Conservation (phyloP, 2,113 vertebrate species). For the Tangachromis dhanisi region DNA sequence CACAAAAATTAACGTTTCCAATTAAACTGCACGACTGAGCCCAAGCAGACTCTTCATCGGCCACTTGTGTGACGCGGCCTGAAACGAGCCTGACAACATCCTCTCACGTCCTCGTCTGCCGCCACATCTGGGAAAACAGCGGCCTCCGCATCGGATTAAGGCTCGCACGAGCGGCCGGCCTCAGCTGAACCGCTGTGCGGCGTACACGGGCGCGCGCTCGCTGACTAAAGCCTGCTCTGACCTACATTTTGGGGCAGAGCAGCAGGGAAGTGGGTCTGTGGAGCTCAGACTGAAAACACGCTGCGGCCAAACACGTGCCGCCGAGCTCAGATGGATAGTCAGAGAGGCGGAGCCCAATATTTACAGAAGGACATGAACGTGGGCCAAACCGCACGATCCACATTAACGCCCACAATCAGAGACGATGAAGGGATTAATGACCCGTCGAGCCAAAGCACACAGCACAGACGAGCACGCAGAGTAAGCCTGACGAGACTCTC, state of each 20-base stretch:
- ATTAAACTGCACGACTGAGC: not conserved
- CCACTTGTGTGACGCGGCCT: not conserved
- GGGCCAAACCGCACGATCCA: not conserved
- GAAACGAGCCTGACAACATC: not conserved
- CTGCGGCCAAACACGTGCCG: conserved; percentile 20
- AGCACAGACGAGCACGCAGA: not conserved
- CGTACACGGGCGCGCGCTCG: not conserved
- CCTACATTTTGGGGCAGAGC: conserved; percentile 38
- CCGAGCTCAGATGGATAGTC: not conserved
- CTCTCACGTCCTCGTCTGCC: not conserved
- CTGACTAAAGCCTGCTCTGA: conserved; percentile 44
- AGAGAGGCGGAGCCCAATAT: not conserved
- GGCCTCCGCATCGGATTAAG: conserved; percentile 4
- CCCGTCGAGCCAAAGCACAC: not conserved
- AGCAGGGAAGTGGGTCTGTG: conserved; percentile 34
- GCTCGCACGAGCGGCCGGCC: not conserved
- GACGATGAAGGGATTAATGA: not conserved
- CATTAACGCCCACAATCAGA: not conserved
- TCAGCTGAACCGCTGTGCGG: not conserved
- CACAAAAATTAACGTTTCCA: not conserved
- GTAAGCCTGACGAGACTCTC: not conserved
- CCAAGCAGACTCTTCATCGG: not conserved
- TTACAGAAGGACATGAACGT: not conserved
- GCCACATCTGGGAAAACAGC: not conserved
- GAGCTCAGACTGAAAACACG: conserved; percentile 6